Percentiles rank a stretch among this genome's conserved stretches.
phyloP scores from a whole-genome alignment of 2,888 invertebrate genomes.

The Lasioglossum calceatum region DNA sequence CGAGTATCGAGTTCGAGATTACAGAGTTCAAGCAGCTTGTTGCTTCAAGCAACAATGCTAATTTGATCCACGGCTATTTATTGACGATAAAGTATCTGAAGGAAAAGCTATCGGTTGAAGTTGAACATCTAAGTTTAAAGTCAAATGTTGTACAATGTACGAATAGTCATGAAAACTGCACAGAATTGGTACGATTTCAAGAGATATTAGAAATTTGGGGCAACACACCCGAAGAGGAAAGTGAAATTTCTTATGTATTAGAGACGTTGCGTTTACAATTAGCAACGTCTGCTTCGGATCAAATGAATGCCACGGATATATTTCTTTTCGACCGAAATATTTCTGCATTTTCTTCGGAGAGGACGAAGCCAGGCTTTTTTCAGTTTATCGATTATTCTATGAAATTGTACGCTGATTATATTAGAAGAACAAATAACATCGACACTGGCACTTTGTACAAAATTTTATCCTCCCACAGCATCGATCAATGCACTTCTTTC shows the following conservation, averaged over 20 bases:
- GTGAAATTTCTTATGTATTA: constrained; percentile 61
- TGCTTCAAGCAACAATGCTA: constrained; percentile 52
- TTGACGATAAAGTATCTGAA: constrained; percentile 73
- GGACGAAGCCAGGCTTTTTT: constrained; percentile 73
- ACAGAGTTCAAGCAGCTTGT: constrained; percentile 55
- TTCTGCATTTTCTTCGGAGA: constrained; percentile 40
- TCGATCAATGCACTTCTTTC: constrained; percentile 57
- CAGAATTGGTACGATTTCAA: constrained; percentile 15
- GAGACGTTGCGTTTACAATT: constrained; percentile 62
- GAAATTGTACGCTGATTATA: constrained; percentile 56
- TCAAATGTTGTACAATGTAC: not conserved
- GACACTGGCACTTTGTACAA: constrained; percentile 29
- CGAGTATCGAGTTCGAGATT: constrained; percentile 66
- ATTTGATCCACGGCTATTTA: constrained; percentile 78
- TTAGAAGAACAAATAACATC: constrained; percentile 47
- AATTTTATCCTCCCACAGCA: constrained; percentile 57
- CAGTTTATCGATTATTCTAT: constrained; percentile 71
- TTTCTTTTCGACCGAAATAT: constrained; percentile 29
- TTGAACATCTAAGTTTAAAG: constrained; percentile 11
- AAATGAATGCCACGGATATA: constrained; percentile 29
- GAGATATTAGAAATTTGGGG: constrained; percentile 38
- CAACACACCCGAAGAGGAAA: not conserved
- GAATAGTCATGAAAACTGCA: not conserved
- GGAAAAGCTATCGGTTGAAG: constrained; percentile 64
- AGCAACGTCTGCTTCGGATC: constrained; percentile 46